Conservation (phyloP, 2,888 invertebrate genomes). For the Andrena marginata region DNA sequence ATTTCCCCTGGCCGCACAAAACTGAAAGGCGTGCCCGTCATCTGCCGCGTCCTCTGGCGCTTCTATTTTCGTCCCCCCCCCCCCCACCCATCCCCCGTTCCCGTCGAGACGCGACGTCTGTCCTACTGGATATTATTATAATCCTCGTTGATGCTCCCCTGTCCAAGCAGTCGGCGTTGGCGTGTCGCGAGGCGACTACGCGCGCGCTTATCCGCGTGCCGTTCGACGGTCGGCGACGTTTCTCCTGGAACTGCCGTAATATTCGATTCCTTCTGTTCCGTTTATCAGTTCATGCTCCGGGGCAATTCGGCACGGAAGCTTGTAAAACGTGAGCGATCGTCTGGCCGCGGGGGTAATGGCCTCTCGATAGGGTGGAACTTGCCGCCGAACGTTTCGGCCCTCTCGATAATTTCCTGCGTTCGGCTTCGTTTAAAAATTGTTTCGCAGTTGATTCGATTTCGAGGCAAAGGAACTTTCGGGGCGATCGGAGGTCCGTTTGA, state of each 20-base stretch:
- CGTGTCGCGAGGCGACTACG: neutral
- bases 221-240: conserved; percentile 23
- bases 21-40: conserved; percentile 79
- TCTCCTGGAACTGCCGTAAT: conserved; percentile 44
- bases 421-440: neutral
- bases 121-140: conserved; percentile 35
- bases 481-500: neutral
- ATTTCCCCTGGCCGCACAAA: conserved; percentile 81
- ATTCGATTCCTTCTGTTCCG: conserved; percentile 12
- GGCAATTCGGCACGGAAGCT: conserved; percentile 33
- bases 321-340: conserved; percentile 37
- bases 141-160: conserved; percentile 13
- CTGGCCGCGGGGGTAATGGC: conserved; percentile 34
- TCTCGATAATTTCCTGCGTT: neutral
- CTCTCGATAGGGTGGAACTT: conserved; percentile 11
- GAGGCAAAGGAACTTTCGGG: neutral
- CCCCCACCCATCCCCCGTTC: conserved; percentile 18
- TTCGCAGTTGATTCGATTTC: neutral
- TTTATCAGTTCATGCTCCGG: conserved; percentile 34
- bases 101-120: conserved; percentile 15
- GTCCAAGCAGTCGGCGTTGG: neutral
- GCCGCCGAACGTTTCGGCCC: neutral
- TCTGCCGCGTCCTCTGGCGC: conserved; percentile 59
- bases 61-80: conserved; percentile 41
- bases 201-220: conserved; percentile 3